Percentiles rank a stretch among this genome's conserved stretches.
Conservation (phyloP, 2,113 vertebrate species). For the Cyanistes caeruleus region DNA sequence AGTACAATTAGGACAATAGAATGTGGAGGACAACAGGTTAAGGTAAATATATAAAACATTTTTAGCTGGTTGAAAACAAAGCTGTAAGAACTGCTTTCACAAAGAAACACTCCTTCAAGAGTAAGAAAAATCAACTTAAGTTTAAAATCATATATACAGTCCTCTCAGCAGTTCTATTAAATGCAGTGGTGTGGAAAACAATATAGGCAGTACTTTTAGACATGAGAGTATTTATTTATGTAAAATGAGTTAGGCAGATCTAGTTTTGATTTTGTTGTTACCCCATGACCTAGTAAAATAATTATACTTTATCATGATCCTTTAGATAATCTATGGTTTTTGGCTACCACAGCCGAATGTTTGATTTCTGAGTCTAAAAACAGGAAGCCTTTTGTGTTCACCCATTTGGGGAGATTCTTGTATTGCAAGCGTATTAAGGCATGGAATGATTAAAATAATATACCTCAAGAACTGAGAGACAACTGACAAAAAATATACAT, state of each 20-base stretch:
- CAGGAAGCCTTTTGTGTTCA: conserved; percentile 78
- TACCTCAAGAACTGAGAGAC: conserved; percentile 95
- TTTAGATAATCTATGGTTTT: conserved; percentile 87
- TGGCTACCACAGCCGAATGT: conserved; percentile 92
- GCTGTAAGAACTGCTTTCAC: conserved; percentile 90
- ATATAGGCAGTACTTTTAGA: conserved; percentile 95
- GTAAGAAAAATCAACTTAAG: conserved; percentile 87
- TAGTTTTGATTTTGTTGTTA: conserved; percentile 73
- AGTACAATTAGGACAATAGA: conserved; percentile 98
- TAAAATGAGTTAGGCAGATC: conserved; percentile 84
- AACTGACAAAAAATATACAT: conserved; percentile 93
- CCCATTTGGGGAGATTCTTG: conserved; percentile 80
- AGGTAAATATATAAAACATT: conserved; percentile 91
- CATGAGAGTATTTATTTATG: conserved; percentile 90
- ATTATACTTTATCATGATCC: conserved; percentile 75
- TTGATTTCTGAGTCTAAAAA: conserved; percentile 85
- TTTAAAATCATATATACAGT: conserved; percentile 95
- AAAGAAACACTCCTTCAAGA: conserved; percentile 89
- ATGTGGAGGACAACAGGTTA: conserved; percentile 96
- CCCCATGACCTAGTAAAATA: conserved; percentile 79
- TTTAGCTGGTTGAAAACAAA: conserved; percentile 90
- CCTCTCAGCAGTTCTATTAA: conserved; percentile 98
- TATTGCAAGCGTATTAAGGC: conserved; percentile 98
- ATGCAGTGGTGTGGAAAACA: conserved; percentile 98
- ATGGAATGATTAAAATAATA: conserved; percentile 99